Evolutionary conservation across 2,113 vertebrate species (phyloP).

Genomic region (Ascaphus truei): DNA sequence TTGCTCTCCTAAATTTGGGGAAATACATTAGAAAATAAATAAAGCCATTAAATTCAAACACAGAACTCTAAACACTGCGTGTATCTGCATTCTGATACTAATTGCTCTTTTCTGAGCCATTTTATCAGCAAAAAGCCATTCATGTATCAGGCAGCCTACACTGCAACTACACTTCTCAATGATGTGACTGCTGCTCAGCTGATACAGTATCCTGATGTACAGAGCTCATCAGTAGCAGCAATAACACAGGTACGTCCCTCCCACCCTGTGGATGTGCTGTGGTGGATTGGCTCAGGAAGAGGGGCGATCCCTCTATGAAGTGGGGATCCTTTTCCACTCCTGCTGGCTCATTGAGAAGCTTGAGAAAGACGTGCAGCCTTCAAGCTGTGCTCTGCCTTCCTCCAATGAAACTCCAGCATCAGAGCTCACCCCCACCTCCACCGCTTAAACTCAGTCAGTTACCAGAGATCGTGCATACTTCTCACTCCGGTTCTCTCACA

Average conservation of each 20-base stretch:
- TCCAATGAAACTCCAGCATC: background rate
- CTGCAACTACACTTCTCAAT: no score
- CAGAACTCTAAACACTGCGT: no score
- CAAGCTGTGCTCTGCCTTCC: background rate
- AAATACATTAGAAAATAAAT: no score
- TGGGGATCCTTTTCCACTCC: background rate
- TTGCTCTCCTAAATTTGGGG: no score
- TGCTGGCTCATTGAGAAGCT: constrained; percentile 11
- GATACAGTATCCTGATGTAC: no score
- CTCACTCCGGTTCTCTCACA: background rate
- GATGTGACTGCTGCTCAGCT: no score
- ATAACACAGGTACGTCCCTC: constrained; percentile 1
- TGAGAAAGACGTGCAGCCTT: background rate
- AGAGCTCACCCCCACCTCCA: background rate
- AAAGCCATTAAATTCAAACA: no score
- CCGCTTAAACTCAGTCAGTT: background rate
- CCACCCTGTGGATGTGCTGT: constrained; percentile 4
- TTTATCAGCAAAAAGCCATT: no score
- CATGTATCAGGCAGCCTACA: no score
- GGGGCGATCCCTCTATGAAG: background rate
- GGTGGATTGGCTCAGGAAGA: background rate
- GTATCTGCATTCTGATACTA: no score
- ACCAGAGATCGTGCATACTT: background rate
- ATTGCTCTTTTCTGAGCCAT: no score
- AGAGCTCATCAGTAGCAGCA: no score